Percentiles rank a stretch among this genome's conserved stretches.
phyloP scores from a whole-genome alignment of 2,797 vertebrate species.

The Chelonia mydas region DNA sequence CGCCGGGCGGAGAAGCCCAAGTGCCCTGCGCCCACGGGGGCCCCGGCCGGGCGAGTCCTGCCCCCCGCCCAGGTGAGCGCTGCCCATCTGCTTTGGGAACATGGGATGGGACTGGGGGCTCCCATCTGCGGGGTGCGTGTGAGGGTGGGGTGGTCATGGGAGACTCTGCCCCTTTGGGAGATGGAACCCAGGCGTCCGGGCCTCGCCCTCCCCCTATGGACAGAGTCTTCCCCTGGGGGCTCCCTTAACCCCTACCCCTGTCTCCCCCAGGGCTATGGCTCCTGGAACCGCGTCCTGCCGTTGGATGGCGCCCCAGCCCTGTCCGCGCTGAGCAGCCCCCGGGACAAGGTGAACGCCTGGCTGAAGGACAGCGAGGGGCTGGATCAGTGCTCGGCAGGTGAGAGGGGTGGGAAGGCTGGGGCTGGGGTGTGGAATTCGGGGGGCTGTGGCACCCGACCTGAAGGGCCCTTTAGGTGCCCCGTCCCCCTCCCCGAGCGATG shows the following conservation, averaged over 20 bases:
- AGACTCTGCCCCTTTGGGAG: neutral
- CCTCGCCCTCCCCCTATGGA: neutral
- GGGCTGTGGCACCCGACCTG: too few species aligned
- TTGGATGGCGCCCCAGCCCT: conserved; percentile 69
- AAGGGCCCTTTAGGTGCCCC: too few species aligned
- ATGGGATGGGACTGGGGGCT: neutral
- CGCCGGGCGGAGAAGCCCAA: conserved; percentile 84
- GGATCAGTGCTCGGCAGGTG: conserved; percentile 89
- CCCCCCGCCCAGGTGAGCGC: neutral
- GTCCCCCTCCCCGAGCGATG: neutral
- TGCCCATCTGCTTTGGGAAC: too few species aligned
- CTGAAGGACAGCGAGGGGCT: conserved; percentile 88
- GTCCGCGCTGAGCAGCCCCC: conserved; percentile 67
- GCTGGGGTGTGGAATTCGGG: rapidly evolving
- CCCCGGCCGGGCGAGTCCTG: conserved; percentile 3
- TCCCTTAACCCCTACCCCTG: neutral
- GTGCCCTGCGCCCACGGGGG: neutral
- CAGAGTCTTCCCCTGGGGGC: neutral
- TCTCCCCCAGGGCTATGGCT: conserved; percentile 56
- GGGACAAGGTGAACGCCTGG: conserved; percentile 89
- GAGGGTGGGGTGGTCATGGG: neutral
- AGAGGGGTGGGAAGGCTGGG: neutral
- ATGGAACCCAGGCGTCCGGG: neutral
- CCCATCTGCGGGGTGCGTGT: neutral
- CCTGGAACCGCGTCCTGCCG: conserved; percentile 67